Percentiles rank a stretch among this genome's conserved stretches.
Evolutionary conservation across 2,797 vertebrate species (phyloP).

Genomic region (Takifugu rubripes): DNA sequence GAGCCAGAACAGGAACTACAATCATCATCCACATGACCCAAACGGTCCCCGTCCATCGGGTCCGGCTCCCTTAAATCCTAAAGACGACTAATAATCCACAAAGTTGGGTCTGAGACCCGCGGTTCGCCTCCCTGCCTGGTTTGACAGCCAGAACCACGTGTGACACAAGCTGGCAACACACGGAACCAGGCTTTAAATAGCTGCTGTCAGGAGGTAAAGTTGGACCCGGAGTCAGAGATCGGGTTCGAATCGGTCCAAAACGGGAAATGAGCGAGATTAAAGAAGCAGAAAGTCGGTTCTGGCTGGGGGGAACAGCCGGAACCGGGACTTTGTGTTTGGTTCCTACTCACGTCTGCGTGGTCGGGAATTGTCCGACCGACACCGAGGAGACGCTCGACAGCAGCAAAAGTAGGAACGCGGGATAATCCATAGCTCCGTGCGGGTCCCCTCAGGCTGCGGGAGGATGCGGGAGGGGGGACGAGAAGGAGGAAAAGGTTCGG

Average conservation of each 20-base stretch:
- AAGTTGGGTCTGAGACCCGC: no score
- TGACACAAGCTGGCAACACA: conserved; percentile 24
- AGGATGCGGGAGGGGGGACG: background rate
- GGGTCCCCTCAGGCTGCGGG: conserved; percentile 10
- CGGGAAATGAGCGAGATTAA: no score
- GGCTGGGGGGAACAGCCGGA: background rate
- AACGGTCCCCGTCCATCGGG: no score
- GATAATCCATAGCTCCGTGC: conserved; percentile 66
- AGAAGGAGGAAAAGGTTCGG: conserved; percentile 13
- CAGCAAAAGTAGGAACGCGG: conserved; percentile 59
- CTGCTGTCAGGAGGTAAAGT: conserved; percentile 28
- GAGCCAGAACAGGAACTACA: no score
- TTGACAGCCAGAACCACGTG: conserved; percentile 44
- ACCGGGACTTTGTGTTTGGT: conserved; percentile 3
- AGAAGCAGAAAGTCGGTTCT: background rate
- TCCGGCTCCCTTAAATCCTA: no score
- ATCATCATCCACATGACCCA: no score
- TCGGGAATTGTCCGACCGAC: conserved; percentile 66
- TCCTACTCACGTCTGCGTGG: conserved; percentile 66
- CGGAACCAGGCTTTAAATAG: conserved; percentile 25
- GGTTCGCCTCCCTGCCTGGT: background rate
- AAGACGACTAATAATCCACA: no score
- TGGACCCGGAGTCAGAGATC: conserved; percentile 7
- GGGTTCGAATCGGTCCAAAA: no score
- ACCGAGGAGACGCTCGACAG: conserved; percentile 56